phyloP scores from a whole-genome alignment of 2,797 vertebrate genomes.

The Clarias pachynema region DNA sequence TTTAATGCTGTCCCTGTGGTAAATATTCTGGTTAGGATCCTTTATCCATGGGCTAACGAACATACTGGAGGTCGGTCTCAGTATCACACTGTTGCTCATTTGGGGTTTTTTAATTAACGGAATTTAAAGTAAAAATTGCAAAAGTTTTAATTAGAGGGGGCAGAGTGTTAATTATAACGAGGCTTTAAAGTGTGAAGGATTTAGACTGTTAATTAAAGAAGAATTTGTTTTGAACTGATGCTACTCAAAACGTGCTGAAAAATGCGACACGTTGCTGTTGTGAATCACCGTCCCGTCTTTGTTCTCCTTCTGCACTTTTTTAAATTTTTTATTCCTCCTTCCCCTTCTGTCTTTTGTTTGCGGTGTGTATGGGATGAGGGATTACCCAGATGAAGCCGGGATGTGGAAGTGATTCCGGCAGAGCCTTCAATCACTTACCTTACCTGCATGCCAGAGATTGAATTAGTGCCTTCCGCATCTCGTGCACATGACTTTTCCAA shows the following conservation, averaged over 20 bases:
- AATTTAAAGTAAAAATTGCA: slow-evolving; percentile 78
- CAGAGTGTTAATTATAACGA: slow-evolving; percentile 79
- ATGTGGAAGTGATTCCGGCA: slow-evolving; percentile 52
- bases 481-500: slow-evolving; percentile 4
- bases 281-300: background rate
- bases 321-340: slow-evolving; percentile 6
- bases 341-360: slow-evolving; percentile 8
- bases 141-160: slow-evolving; percentile 72
- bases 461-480: slow-evolving; percentile 68
- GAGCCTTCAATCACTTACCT: slow-evolving; percentile 64
- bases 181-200: slow-evolving; percentile 78
- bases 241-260: slow-evolving; percentile 61
- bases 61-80: slow-evolving; percentile 68
- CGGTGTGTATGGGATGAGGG: slow-evolving; percentile 65
- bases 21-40: slow-evolving; percentile 70
- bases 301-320: slow-evolving; percentile 15
- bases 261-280: slow-evolving; percentile 45
- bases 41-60: slow-evolving; percentile 77
- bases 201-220: slow-evolving; percentile 82
- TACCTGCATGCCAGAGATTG: slow-evolving; percentile 68
- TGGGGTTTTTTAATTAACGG: slow-evolving; percentile 77
- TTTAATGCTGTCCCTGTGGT: background rate
- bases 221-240: slow-evolving; percentile 68
- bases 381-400: slow-evolving; percentile 67
- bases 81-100: slow-evolving; percentile 75